phyloP scores from a whole-genome alignment of 37 sponge, comb jelly and placozoan genomes.

The Axinella damicornis region DNA sequence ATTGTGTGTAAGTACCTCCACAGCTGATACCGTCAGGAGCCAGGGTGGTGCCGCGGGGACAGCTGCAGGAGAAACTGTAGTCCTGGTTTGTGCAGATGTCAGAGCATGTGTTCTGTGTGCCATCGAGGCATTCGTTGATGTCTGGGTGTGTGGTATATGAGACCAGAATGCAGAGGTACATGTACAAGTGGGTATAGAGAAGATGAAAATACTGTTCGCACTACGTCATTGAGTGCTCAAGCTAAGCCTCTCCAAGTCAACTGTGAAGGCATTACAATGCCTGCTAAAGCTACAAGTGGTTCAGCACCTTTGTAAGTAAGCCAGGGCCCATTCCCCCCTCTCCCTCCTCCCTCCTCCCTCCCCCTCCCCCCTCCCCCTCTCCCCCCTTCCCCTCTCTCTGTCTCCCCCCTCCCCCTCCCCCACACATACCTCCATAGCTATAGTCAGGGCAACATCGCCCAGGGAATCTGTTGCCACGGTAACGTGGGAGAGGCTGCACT shows the following conservation, averaged over 20 bases:
- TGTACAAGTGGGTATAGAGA: not conserved
- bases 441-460: conserved; percentile 86
- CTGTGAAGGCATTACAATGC: too few species aligned
- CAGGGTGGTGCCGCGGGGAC: conserved; percentile 62
- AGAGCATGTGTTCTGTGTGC: conserved; percentile 56
- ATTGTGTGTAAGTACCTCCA: conserved; percentile 68
- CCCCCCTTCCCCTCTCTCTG: too few species aligned
- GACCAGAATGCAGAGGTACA: not conserved
- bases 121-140: conserved; percentile 76
- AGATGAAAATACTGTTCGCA: too few species aligned
- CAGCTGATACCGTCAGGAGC: conserved; percentile 62
- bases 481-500: conserved; percentile 65
- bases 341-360: too few species aligned
- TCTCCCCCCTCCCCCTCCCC: too few species aligned
- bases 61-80: conserved; percentile 54
- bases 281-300: too few species aligned
- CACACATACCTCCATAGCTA: conserved; percentile 68
- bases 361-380: too few species aligned
- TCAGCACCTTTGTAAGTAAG: too few species aligned
- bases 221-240: too few species aligned
- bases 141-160: conserved; percentile 33
- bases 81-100: conserved; percentile 56
- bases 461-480: conserved; percentile 74
- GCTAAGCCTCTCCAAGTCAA: too few species aligned
- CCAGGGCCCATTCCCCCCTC: too few species aligned